Evolutionary conservation across 2,113 vertebrate species (phyloP).

Genomic region (Reinhardtius hippoglossoides): DNA sequence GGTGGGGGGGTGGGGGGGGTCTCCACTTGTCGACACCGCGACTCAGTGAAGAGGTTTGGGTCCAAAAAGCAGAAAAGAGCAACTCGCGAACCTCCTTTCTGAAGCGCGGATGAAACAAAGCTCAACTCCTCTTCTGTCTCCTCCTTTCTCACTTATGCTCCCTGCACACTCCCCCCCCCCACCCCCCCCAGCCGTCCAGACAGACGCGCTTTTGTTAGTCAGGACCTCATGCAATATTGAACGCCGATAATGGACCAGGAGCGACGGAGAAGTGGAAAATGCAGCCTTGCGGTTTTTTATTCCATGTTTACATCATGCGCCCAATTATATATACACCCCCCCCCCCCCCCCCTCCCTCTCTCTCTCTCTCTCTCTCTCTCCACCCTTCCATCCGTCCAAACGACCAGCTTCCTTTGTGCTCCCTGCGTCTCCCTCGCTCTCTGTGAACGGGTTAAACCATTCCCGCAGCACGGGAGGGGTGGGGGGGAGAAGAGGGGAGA

Average conservation of each 20-base stretch:
- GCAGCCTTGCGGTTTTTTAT: constrained; percentile 49
- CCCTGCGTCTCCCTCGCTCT: constrained; percentile 48
- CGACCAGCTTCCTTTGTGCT: constrained; percentile 70
- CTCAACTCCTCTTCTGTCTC: constrained; percentile 63
- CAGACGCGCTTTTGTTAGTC: constrained; percentile 37
- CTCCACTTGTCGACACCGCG: constrained; percentile 9
- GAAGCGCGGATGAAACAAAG: constrained; percentile 60
- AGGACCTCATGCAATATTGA: constrained; percentile 61
- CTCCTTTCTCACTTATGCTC: constrained; percentile 26
- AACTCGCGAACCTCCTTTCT: constrained; percentile 48
- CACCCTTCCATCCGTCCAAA: background rate
- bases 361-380: no score
- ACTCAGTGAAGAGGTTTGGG: constrained; percentile 13
- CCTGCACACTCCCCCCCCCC: constrained; percentile 13
- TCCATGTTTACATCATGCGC: constrained; percentile 72
- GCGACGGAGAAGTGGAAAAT: constrained; percentile 43
- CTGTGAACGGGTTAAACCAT: constrained; percentile 74
- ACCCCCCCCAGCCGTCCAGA: constrained; percentile 39
- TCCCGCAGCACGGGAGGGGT: constrained; percentile 26
- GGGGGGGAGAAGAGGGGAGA: background rate
- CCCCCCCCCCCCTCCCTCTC: no score
- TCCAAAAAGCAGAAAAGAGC: constrained; percentile 29
- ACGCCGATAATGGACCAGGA: constrained; percentile 46
- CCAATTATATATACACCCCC: constrained; percentile 4
- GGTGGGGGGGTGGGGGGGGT: background rate